These are phyloP conservation scores for Parotocinclus haroldoi DNA, from an alignment of 2,797 vertebrate species.

Conservation along the genomic window DNA sequence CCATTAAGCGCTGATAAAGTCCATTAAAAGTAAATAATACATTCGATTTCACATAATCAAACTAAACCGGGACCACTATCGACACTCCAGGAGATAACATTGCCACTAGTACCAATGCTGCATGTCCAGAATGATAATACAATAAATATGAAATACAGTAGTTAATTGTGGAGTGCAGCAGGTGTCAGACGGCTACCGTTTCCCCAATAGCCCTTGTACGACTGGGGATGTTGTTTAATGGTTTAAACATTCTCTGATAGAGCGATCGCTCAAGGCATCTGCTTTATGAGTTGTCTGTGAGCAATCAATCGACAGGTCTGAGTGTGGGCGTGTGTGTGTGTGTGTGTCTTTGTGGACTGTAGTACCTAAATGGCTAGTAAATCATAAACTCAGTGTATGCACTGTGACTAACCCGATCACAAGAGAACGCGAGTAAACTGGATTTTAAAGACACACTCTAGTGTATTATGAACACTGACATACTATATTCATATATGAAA, in stretches of 20 bases:
- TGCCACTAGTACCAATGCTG: too few relatives aligned
- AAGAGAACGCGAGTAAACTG: neutral
- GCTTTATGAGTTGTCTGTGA: conserved; percentile 1
- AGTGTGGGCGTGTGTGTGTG: conserved; percentile 9
- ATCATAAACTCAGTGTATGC: conserved; percentile 63
- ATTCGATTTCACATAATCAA: too few relatives aligned
- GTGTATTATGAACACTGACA: neutral
- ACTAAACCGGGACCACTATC: too few relatives aligned
- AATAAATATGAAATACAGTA: too few relatives aligned
- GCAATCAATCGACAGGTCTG: neutral
- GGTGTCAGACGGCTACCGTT: conserved; percentile 31
- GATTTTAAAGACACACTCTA: conserved; percentile 15
- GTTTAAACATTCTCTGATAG: conserved; percentile 18
- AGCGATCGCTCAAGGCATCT: neutral
- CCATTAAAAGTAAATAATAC: too few relatives aligned
- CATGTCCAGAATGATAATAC: too few relatives aligned
- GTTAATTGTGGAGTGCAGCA: conserved; percentile 16
- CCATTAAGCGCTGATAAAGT: too few relatives aligned
- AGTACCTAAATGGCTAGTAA: conserved; percentile 56
- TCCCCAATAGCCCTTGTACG: conserved; percentile 37
- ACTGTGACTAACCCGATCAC: conserved; percentile 30
- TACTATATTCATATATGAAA: too few relatives aligned
- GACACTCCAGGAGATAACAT: too few relatives aligned
- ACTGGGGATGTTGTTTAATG: conserved; percentile 13
- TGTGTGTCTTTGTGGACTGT: conserved; percentile 7